Percentiles rank a stretch among this genome's conserved stretches.
These are phyloP conservation scores for Acropternis orthonyx DNA, from an alignment of 2,797 vertebrate species.

Conservation along the genomic window DNA sequence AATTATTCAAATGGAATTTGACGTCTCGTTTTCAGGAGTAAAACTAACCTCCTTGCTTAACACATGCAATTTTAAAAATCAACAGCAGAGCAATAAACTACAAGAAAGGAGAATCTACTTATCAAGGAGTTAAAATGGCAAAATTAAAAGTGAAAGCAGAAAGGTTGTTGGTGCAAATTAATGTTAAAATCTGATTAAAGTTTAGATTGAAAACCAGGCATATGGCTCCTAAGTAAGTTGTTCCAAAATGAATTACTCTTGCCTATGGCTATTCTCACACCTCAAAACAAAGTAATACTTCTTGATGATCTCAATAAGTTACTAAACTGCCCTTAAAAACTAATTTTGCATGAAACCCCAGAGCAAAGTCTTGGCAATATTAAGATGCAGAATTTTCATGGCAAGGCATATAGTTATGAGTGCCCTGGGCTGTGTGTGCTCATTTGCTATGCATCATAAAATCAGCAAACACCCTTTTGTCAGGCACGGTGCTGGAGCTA, in stretches of 20 bases:
- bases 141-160: conserved; percentile 58
- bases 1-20: conserved; percentile 21
- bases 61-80: conserved; percentile 30
- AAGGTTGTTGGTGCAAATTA: conserved; percentile 51
- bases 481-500: conserved; percentile 70
- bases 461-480: conserved; percentile 72
- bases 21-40: conserved; percentile 36
- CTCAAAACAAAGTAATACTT: conserved; percentile 79
- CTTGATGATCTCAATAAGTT: conserved; percentile 83
- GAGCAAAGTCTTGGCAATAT: conserved; percentile 79
- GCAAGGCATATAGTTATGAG: conserved; percentile 75
- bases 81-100: conserved; percentile 13
- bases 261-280: conserved; percentile 78
- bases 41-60: conserved; percentile 9
- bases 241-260: conserved; percentile 77
- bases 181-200: conserved; percentile 76
- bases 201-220: conserved; percentile 71
- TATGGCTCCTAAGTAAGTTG: conserved; percentile 74
- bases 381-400: conserved; percentile 78
- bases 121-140: conserved; percentile 36
- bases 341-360: conserved; percentile 82
- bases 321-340: conserved; percentile 84
- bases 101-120: conserved; percentile 20
- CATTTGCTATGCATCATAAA: conserved; percentile 87
- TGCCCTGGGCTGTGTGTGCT: conserved; percentile 73